A percentile compares a stretch with the other conserved stretches of the same genome.
phyloP scores from a whole-genome alignment of 2,113 vertebrate species.

The Microcebus lehilahytsara region DNA sequence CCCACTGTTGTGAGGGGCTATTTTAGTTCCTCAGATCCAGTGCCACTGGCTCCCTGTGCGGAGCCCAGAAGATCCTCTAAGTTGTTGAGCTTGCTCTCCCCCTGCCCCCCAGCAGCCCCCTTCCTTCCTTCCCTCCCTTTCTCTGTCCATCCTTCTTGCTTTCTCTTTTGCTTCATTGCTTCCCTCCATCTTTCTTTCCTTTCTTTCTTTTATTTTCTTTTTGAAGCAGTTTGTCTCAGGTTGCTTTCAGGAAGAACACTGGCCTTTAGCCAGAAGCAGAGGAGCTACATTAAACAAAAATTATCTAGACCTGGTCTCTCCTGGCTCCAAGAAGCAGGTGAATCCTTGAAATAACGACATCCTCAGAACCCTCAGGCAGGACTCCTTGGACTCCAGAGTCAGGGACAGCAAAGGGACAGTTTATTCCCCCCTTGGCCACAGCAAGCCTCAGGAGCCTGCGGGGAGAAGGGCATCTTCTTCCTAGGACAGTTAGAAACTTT shows the following conservation, averaged over 20 bases:
- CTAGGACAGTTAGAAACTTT: neutral
- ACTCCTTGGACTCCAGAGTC: neutral
- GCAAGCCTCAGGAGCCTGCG: neutral
- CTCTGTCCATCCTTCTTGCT: too few relatives aligned
- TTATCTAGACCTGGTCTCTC: neutral
- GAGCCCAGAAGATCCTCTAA: neutral
- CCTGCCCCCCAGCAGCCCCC: neutral
- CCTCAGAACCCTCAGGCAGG: neutral
- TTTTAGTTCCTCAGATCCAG: neutral
- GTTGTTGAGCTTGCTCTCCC: neutral
- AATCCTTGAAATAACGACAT: neutral
- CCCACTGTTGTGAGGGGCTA: neutral
- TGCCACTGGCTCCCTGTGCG: neutral
- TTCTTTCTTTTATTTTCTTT: neutral
- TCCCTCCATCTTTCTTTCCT: too few relatives aligned
- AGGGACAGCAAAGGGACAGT: neutral
- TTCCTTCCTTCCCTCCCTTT: neutral
- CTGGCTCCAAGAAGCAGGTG: neutral
- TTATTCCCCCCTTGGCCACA: neutral
- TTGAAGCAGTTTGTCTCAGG: neutral
- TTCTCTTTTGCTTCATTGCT: too few relatives aligned
- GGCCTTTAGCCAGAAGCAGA: neutral
- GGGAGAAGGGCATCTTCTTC: neutral
- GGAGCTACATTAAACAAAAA: neutral
- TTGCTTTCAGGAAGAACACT: neutral